These are phyloP conservation scores for Henricia sp. DNA, from an alignment of 53 echinoderm and acorn worm genomes.

Conservation along the genomic window DNA sequence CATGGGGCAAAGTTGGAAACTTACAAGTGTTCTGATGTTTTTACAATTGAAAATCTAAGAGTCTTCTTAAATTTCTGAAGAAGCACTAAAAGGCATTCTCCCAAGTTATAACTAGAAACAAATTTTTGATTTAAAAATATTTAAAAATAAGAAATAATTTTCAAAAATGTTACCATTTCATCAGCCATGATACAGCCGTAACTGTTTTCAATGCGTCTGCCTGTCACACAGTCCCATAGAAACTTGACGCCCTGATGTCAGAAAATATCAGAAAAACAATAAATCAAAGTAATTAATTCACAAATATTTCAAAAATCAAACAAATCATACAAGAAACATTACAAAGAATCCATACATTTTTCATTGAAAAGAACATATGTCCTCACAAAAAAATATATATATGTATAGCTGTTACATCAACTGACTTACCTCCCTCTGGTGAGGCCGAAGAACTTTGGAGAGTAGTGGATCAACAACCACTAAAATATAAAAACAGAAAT, in stretches of 20 bases:
- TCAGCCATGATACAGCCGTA: slow-evolving; percentile 99
- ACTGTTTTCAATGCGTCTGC: slow-evolving; percentile 78
- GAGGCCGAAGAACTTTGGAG: slow-evolving; percentile 84
- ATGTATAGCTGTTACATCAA: neutral
- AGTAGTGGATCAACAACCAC: slow-evolving; percentile 97
- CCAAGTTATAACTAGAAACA: too few species aligned
- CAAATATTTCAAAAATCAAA: neutral
- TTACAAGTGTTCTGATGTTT: too few species aligned
- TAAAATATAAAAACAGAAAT: slow-evolving; percentile 48
- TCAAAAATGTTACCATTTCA: slow-evolving; percentile 86
- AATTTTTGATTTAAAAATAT: neutral
- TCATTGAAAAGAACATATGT: too few species aligned
- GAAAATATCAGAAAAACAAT: neutral
- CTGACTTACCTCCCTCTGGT: slow-evolving; percentile 92
- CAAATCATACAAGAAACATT: too few species aligned
- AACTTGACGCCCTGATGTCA: slow-evolving; percentile 91
- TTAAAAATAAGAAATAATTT: neutral
- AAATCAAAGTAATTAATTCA: neutral
- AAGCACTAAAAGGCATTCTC: too few species aligned
- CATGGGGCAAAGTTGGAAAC: too few species aligned
- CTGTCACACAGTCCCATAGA: slow-evolving; percentile 98
- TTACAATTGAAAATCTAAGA: too few species aligned
- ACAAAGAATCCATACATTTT: too few species aligned
- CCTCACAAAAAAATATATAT: neutral
- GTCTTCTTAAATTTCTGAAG: too few species aligned